These are phyloP conservation scores for Ceratina japonica DNA, from an alignment of 1,140 invertebrate genomes.

Conservation along the genomic window DNA sequence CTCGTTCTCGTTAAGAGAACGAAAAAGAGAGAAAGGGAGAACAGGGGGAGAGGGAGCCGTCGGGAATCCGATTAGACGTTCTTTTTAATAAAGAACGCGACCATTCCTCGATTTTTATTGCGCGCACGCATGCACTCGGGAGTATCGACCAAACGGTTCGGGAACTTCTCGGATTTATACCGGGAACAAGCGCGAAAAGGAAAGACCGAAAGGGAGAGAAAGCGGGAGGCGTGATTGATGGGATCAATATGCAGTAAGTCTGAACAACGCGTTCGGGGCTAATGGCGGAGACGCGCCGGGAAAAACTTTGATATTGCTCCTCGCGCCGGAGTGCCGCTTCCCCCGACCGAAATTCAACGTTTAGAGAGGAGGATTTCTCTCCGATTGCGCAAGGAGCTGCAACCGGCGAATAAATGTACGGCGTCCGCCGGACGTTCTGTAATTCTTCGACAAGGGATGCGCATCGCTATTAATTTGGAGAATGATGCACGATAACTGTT, in stretches of 20 bases:
- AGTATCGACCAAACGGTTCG: constrained; percentile 45
- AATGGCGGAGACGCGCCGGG: constrained; percentile 72
- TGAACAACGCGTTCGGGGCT: constrained; percentile 73
- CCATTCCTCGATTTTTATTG: constrained; percentile 1
- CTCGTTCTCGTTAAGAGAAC: background rate
- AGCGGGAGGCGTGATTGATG: constrained; percentile 69
- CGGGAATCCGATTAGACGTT: constrained; percentile 7
- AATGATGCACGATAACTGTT: background rate
- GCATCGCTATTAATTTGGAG: too few species aligned
- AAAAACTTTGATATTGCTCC: constrained; percentile 54
- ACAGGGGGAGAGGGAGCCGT: background rate
- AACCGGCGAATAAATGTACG: too few species aligned
- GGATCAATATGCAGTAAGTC: constrained; percentile 79
- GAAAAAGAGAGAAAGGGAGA: background rate
- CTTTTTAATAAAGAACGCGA: background rate
- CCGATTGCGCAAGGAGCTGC: too few species aligned
- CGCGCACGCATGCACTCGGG: background rate
- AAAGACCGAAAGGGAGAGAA: constrained; percentile 50
- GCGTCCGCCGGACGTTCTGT: too few species aligned
- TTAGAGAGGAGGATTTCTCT: too few species aligned
- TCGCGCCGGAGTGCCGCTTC: constrained; percentile 37
- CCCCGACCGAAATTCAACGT: background rate
- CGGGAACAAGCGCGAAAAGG: constrained; percentile 33
- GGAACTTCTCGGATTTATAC: constrained; percentile 45
- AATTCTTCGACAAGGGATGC: too few species aligned